Percentiles rank a stretch among this genome's conserved stretches.
phyloP scores from a whole-genome alignment of 2,113 vertebrate genomes.

The Probosciger aterrimus region DNA sequence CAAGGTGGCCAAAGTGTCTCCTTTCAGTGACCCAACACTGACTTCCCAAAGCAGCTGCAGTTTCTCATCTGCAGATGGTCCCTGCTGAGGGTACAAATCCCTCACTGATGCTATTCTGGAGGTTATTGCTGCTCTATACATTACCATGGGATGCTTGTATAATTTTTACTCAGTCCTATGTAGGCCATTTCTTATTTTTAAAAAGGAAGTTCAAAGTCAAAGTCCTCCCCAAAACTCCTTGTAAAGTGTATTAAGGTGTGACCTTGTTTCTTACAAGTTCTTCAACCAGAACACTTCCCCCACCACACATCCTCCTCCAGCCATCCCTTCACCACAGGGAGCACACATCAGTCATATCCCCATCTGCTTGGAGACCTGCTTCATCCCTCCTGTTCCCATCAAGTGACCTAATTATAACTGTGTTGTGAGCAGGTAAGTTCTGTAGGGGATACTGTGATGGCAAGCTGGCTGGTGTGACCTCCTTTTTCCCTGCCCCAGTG shows the following conservation, averaged over 20 bases:
- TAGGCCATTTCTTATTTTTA: conserved; percentile 56
- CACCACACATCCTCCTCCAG: neutral
- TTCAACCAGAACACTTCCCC: neutral
- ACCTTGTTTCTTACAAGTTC: neutral
- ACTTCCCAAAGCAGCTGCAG: neutral
- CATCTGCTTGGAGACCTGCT: neutral
- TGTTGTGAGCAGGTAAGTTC: neutral
- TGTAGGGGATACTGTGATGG: neutral
- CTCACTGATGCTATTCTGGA: conserved; percentile 37
- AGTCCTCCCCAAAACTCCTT: conserved; percentile 18
- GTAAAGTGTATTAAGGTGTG: neutral
- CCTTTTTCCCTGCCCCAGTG: neutral
- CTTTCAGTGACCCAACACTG: neutral
- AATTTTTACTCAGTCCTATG: conserved; percentile 3
- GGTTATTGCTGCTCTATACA: neutral
- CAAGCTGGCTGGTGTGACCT: neutral
- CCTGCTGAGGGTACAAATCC: neutral
- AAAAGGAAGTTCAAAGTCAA: conserved; percentile 40
- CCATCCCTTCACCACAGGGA: neutral
- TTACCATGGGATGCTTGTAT: neutral
- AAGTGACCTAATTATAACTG: neutral
- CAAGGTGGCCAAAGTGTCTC: neutral
- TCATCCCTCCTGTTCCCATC: neutral
- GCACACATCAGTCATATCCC: neutral
- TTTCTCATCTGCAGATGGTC: neutral